phyloP scores from a whole-genome alignment of 2,113 vertebrate genomes.

The Nannospalax galili region DNA sequence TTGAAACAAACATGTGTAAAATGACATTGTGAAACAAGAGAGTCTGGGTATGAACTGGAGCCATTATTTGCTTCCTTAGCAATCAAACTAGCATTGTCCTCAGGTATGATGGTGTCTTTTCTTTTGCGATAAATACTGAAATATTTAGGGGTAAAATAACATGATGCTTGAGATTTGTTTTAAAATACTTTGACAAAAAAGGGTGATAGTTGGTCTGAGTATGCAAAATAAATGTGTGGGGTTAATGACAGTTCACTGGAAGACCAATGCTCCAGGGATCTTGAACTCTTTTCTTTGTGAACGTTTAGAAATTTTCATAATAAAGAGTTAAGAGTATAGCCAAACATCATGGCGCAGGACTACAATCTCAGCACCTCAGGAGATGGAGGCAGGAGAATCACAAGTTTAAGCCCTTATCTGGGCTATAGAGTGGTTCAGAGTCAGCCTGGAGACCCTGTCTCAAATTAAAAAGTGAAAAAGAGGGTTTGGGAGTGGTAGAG shows the following conservation, averaged over 20 bases:
- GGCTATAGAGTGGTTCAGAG: neutral
- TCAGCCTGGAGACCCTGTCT: neutral
- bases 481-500: neutral
- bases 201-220: neutral
- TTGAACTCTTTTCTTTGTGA: neutral
- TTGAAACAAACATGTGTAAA: slow-evolving; percentile 18
- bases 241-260: neutral
- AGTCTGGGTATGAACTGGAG: neutral
- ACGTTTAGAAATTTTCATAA: slow-evolving; percentile 29
- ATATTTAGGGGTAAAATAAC: slow-evolving; percentile 50
- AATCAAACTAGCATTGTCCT: slow-evolving; percentile 26
- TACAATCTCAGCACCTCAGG: neutral
- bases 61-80: slow-evolving; percentile 21
- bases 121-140: slow-evolving; percentile 31
- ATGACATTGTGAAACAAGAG: slow-evolving; percentile 23
- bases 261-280: neutral
- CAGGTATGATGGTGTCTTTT: neutral
- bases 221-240: neutral
- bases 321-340: neutral
- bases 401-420: neutral
- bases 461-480: neutral
- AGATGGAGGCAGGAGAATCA: neutral
- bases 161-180: neutral
- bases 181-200: slow-evolving; percentile 13
- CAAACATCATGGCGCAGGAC: neutral